phyloP scores from a whole-genome alignment of 1,140 invertebrate species.

The Protaetia brevitarsis region DNA sequence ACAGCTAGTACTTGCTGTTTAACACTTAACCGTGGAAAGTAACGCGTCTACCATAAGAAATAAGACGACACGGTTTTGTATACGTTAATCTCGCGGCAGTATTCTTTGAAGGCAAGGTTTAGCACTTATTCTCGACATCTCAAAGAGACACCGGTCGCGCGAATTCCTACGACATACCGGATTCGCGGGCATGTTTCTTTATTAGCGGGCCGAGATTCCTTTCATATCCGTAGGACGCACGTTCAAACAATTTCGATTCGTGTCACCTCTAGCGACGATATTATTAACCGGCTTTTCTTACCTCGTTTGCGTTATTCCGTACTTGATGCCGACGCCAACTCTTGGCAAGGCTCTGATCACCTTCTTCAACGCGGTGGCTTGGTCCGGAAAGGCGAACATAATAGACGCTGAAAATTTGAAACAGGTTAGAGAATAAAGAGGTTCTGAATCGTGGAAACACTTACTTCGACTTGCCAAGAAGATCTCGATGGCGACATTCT shows the following conservation, averaged over 20 bases:
- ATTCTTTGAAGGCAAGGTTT: background rate
- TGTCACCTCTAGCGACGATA: background rate
- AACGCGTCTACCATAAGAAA: too few relatives aligned
- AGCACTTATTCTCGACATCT: background rate
- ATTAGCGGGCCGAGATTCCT: background rate
- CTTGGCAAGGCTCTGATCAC: constrained; percentile 96
- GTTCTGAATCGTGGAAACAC: constrained; percentile 47
- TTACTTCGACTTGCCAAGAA: constrained; percentile 97
- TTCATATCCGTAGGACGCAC: background rate
- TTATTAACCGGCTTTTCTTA: constrained; percentile 41
- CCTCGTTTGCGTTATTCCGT: constrained; percentile 96
- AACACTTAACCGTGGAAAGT: too few relatives aligned
- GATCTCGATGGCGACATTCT: constrained; percentile 97
- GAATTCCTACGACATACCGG: background rate
- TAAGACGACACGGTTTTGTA: background rate
- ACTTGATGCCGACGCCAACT: constrained; percentile 99
- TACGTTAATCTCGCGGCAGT: background rate
- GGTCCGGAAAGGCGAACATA: constrained; percentile 97
- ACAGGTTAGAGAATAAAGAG: background rate
- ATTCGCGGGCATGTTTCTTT: background rate
- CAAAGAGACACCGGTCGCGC: background rate
- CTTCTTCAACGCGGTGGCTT: constrained; percentile 95
- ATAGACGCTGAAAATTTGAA: constrained; percentile 79
- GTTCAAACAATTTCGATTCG: constrained; percentile 6
- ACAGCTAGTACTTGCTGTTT: background rate